Percentiles rank a stretch among this genome's conserved stretches.
Evolutionary conservation across 1,140 invertebrate genomes (phyloP).

Genomic region (Lepidostoma basale): DNA sequence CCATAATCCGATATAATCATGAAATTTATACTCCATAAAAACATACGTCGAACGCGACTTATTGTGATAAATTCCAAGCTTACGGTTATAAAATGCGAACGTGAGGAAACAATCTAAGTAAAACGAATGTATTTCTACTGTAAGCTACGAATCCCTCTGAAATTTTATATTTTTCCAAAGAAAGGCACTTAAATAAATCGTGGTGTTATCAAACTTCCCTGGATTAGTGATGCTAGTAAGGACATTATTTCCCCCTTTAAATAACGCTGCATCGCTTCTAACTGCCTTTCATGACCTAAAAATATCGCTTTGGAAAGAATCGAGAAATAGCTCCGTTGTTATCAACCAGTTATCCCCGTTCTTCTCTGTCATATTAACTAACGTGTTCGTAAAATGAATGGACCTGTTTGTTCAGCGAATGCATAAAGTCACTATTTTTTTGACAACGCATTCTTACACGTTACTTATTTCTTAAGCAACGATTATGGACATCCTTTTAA

Average conservation of each 20-base stretch:
- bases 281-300: slow-evolving; percentile 6
- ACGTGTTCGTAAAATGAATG: too few relatives aligned
- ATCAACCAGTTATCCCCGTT: too few relatives aligned
- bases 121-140: neutral
- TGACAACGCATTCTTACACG: too few relatives aligned
- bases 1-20: too few relatives aligned
- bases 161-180: slow-evolving; percentile 15
- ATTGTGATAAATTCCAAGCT: neutral
- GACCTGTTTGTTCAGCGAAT: too few relatives aligned
- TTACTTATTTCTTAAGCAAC: too few relatives aligned
- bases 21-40: slow-evolving; percentile 1
- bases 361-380: too few relatives aligned
- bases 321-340: too few relatives aligned
- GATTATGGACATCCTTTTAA: too few relatives aligned
- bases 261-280: slow-evolving; percentile 5
- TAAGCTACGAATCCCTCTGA: neutral
- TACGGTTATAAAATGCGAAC: neutral
- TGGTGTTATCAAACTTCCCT: slow-evolving; percentile 2
- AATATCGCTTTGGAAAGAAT: slow-evolving; percentile 6
- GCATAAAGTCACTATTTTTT: too few relatives aligned
- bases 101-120: slow-evolving; percentile 11
- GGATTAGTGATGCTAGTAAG: neutral
- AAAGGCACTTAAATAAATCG: slow-evolving; percentile 7
- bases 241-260: slow-evolving; percentile 3
- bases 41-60: neutral